Base-by-base conservation (phyloP, 2,888 invertebrate species). In the Cephus rjabovi region DNA sequence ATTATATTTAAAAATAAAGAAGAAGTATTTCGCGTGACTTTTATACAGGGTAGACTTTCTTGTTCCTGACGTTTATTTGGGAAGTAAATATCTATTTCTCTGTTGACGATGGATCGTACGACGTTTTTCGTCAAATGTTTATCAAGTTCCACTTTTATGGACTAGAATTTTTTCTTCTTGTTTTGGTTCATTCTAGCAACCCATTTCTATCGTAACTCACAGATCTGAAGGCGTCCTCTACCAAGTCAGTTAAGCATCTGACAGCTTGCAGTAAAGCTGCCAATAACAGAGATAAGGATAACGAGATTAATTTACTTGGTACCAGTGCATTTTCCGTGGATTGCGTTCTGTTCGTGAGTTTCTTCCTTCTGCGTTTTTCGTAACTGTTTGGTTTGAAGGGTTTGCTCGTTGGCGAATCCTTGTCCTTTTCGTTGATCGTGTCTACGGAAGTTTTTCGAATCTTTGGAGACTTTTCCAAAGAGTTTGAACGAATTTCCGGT, bases 181-280 rank as follows among this genome's bases (percentile, higher is more conserved):
- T 15, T 40, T 15, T 15, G 11, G 4, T 30, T 81, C 77, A 85
- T 71, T 85, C 84, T 31, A 83, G 81, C 79, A 85, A 78, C 73
- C 82, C 81, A 77, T 79, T 86, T 80, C 85, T 86, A 73, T 89
- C 90, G 79, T 87, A 87, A 79, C 86, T 87, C 71, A 88, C 81
- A 4, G 89, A 90, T 69, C 85, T 86, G 75, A 92, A 90, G 15
- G 92, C 93, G 85, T 94, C 94, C 86, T 94, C 94, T 84, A 94
- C 92, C 86, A 94, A 93, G 89, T 94, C 93, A 73, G 94, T 94
- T 86, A 94, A 93, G 89, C 94, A 94, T 80, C 94, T 93, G 90
- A 94, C 93, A 82, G 94, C 94, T 89, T 94, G 94, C 68, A 94
- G 86, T 85, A 94, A 88, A 37, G 94, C 94, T 33, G 94, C 94